Conservation (phyloP, 2,113 vertebrate genomes). For the Diglossa brunneiventris region DNA sequence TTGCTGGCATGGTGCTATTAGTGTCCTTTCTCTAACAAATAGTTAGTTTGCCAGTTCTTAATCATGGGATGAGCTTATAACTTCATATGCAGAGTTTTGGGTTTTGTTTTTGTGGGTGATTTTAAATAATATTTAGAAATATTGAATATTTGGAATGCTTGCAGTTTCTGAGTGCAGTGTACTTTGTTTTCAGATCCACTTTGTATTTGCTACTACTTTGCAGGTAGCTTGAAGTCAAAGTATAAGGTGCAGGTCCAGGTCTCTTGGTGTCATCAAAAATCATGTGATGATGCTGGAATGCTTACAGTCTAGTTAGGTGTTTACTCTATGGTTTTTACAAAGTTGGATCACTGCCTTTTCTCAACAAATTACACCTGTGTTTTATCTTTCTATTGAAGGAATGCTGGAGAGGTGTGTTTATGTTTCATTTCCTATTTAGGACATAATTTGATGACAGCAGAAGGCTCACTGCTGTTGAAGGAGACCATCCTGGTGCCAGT, state of each 20-base stretch:
- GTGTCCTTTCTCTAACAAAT: background rate
- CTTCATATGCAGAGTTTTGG: background rate
- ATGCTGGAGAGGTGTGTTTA: background rate
- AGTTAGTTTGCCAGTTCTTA: background rate
- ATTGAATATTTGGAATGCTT: background rate
- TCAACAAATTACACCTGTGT: background rate
- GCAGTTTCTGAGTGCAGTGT: background rate
- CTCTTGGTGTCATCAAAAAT: background rate
- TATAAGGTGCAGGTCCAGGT: background rate
- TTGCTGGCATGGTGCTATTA: background rate
- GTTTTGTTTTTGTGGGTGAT: background rate
- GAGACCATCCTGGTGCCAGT: background rate
- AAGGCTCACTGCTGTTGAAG: background rate
- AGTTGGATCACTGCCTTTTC: background rate
- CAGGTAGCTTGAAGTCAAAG: background rate
- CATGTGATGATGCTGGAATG: background rate
- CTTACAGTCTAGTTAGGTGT: background rate
- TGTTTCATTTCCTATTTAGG: background rate
- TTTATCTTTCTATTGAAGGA: background rate
- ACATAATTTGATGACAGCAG: background rate
- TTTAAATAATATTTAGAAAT: background rate
- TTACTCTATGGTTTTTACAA: background rate
- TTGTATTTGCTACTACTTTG: background rate
- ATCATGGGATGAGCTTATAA: background rate
- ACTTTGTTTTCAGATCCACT: background rate